Conservation (phyloP, 2,888 invertebrate genomes). For the Leptinotarsa juncta region DNA sequence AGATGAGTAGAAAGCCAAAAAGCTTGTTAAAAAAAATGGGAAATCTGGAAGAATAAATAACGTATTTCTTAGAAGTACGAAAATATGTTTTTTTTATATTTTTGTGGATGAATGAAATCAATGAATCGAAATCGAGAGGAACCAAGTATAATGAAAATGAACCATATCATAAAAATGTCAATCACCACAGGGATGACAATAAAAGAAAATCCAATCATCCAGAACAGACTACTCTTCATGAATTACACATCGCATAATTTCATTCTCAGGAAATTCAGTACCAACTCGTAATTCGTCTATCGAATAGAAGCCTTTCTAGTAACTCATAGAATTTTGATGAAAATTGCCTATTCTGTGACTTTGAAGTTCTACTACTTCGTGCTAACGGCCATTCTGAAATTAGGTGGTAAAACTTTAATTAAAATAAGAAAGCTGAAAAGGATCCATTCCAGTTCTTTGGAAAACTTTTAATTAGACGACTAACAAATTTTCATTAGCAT, state of each 20-base stretch:
- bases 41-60: too few relatives aligned
- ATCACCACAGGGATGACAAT: too few relatives aligned
- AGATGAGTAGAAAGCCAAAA: too few relatives aligned
- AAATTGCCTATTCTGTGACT: constrained; percentile 43
- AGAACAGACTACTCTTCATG: neutral
- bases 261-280: neutral
- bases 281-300: neutral
- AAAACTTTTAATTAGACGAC: constrained; percentile 49
- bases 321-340: constrained; percentile 44
- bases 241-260: neutral
- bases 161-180: too few relatives aligned
- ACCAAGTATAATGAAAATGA: too few relatives aligned
- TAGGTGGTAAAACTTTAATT: constrained; percentile 50
- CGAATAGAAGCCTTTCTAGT: constrained; percentile 11
- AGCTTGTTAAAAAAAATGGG: too few relatives aligned
- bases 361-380: constrained; percentile 32
- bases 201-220: neutral
- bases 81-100: too few relatives aligned
- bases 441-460: constrained; percentile 30
- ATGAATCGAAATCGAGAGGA: too few relatives aligned
- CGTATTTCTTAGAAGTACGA: too few relatives aligned
- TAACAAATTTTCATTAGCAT: constrained; percentile 42
- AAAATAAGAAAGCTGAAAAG: constrained; percentile 44
- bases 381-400: constrained; percentile 43
- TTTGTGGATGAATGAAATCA: too few relatives aligned